Conservation (phyloP, 2,797 vertebrate species). For the Sebastes taczanowskii region DNA sequence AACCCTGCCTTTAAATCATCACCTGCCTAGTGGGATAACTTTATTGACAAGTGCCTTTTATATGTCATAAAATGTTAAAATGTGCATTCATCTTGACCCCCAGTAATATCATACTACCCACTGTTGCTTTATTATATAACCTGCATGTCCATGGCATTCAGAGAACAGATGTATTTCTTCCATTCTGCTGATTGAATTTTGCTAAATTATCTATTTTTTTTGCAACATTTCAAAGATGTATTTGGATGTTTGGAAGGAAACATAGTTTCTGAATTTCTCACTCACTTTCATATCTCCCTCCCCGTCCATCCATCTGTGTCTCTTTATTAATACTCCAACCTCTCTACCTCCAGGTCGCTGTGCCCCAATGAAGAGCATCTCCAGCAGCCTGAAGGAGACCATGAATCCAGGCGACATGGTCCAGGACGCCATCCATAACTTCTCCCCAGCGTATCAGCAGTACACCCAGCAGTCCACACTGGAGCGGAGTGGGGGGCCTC, state of each 20-base stretch:
- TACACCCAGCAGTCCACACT: constrained; percentile 98
- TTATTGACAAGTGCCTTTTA: not conserved
- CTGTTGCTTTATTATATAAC: not conserved
- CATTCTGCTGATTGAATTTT: not conserved
- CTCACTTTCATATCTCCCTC: not conserved
- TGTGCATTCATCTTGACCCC: not conserved
- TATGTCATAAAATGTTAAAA: not conserved
- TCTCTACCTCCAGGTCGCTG: constrained; percentile 86
- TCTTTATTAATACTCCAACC: not conserved
- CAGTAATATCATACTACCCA: not conserved
- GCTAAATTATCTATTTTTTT: not conserved
- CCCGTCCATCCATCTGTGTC: not conserved
- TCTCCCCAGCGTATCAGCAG: constrained; percentile 99
- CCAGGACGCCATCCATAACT: constrained; percentile 98
- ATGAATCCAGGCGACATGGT: constrained; percentile 99
- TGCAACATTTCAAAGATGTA: not conserved
- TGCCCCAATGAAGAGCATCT: constrained; percentile 99
- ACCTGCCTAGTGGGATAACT: not conserved
- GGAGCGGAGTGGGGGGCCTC: constrained; percentile 84
- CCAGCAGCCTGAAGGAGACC: constrained; percentile 98
- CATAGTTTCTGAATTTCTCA: not conserved
- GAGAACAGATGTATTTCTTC: not conserved
- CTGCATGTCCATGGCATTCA: not conserved
- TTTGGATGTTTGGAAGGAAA: not conserved
- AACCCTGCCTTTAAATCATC: not conserved